Evolutionary conservation across 2,797 vertebrate genomes (phyloP).

Genomic region (Lepidocolaptes lacrymiger): DNA sequence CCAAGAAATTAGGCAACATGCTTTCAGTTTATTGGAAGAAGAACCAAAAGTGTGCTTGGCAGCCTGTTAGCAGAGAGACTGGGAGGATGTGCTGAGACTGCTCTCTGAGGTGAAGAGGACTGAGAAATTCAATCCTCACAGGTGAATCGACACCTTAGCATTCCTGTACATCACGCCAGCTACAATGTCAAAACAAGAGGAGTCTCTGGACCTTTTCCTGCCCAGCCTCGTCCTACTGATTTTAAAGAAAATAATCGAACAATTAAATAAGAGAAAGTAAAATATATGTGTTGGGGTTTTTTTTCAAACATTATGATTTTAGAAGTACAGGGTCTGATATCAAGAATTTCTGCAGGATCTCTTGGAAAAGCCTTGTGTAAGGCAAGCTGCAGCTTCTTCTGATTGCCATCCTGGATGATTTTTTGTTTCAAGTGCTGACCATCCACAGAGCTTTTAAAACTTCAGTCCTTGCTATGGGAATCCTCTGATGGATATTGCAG

Average conservation of each 20-base stretch:
- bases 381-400: neutral
- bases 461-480: neutral
- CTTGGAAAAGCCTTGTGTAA: neutral
- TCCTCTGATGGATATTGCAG: neutral
- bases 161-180: neutral
- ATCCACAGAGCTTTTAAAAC: conserved; percentile 4
- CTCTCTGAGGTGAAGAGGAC: neutral
- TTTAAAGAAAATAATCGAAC: neutral
- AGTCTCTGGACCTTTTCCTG: neutral
- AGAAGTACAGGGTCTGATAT: neutral
- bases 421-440: neutral
- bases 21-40: neutral
- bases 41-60: neutral
- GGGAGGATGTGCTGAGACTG: neutral
- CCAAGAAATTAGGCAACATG: neutral
- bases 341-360: neutral
- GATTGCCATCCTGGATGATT: neutral
- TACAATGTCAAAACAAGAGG: neutral
- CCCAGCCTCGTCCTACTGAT: neutral
- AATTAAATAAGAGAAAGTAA: neutral
- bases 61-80: neutral
- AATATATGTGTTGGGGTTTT: neutral
- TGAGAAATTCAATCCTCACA: neutral
- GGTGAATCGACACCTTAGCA: neutral
- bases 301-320: neutral